Conservation (phyloP, 2,113 vertebrate genomes). For the Scytalopus superciliaris region DNA sequence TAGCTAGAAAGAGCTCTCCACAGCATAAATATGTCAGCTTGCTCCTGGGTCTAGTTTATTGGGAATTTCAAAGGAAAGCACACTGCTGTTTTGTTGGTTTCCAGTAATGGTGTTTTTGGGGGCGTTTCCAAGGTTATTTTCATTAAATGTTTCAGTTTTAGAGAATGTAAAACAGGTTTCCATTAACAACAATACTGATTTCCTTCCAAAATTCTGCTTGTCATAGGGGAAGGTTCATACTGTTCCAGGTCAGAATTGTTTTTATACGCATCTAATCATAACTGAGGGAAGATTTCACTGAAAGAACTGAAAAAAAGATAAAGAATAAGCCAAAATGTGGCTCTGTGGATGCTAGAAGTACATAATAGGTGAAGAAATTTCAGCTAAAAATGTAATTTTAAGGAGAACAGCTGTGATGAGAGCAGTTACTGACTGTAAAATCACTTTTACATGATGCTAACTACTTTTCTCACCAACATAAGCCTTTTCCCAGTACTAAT, state of each 20-base stretch:
- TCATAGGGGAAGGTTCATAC: neutral
- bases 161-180: neutral
- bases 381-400: neutral
- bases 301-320: neutral
- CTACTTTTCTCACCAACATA: neutral
- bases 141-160: neutral
- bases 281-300: neutral
- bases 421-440: neutral
- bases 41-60: neutral
- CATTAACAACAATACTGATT: neutral
- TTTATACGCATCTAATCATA: neutral
- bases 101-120: neutral
- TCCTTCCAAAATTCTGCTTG: neutral
- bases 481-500: neutral
- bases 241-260: neutral
- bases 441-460: neutral
- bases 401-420: neutral
- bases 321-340: neutral
- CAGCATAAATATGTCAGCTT: neutral
- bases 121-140: conserved; percentile 26
- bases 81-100: neutral
- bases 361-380: neutral
- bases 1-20: neutral
- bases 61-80: neutral
- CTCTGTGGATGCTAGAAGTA: neutral